Conservation (phyloP, 2,888 invertebrate genomes). For the Acleris laterana region DNA sequence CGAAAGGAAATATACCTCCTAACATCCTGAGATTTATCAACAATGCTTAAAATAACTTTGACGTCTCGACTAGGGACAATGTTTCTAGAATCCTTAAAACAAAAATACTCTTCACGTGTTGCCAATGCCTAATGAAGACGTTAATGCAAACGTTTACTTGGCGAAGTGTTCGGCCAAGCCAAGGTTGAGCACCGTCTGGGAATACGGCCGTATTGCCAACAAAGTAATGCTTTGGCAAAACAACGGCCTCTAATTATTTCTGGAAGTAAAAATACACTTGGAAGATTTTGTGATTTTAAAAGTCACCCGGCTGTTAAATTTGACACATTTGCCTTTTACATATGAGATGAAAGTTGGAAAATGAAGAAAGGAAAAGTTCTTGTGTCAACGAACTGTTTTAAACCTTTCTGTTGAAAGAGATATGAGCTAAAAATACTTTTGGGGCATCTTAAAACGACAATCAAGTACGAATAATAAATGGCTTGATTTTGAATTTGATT, state of each 20-base stretch:
- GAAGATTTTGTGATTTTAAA: neutral
- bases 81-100: neutral
- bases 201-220: conserved; percentile 26
- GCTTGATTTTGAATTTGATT: too few relatives aligned
- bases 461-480: too few relatives aligned
- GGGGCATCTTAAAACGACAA: too few relatives aligned
- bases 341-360: neutral
- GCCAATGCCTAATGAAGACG: conserved; percentile 25
- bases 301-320: neutral
- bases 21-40: too few relatives aligned
- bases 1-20: too few relatives aligned
- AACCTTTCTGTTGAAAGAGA: too few relatives aligned
- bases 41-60: too few relatives aligned
- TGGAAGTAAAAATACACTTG: conserved; percentile 16
- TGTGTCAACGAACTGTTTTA: too few relatives aligned
- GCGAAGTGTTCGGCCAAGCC: conserved; percentile 12
- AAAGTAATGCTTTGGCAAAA: conserved; percentile 29
- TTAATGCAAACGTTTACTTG: conserved; percentile 18
- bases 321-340: too few relatives aligned
- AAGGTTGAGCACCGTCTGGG: conserved; percentile 22
- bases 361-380: neutral
- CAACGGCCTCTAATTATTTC: conserved; percentile 14
- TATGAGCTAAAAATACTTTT: too few relatives aligned
- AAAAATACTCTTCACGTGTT: conserved; percentile 19
- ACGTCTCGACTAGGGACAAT: neutral